Conservation (phyloP, 2,888 invertebrate species). For the Protodeltote pygarga region DNA sequence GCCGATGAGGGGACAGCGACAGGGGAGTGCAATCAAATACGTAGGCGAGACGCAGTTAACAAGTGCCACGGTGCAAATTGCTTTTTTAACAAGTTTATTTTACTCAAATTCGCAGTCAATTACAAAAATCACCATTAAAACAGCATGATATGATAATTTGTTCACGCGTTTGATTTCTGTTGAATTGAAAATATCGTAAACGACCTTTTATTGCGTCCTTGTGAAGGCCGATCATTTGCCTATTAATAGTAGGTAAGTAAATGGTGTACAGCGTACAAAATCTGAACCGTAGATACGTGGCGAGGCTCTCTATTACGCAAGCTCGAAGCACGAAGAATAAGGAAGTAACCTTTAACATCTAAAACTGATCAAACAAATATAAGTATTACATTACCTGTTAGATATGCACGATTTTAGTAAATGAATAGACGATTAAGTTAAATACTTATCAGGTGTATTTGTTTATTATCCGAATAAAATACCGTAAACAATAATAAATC, state of each 20-base stretch:
- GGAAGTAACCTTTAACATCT: slow-evolving; percentile 83
- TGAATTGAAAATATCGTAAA: slow-evolving; percentile 58
- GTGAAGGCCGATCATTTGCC: slow-evolving; percentile 76
- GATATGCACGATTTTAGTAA: slow-evolving; percentile 74
- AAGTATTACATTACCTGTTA: slow-evolving; percentile 73
- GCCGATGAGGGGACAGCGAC: slow-evolving; percentile 37
- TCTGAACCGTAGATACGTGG: slow-evolving; percentile 67
- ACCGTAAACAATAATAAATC: slow-evolving; percentile 52
- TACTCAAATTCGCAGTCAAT: slow-evolving; percentile 49
- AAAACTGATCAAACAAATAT: slow-evolving; percentile 78
- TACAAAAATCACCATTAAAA: slow-evolving; percentile 49
- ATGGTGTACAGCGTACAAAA: slow-evolving; percentile 61
- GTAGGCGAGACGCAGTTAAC: slow-evolving; percentile 55
- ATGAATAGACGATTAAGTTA: slow-evolving; percentile 52
- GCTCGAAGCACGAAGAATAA: slow-evolving; percentile 68
- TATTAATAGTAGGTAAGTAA: slow-evolving; percentile 58
- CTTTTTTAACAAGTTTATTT: slow-evolving; percentile 61
- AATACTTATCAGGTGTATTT: slow-evolving; percentile 47
- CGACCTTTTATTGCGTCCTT: slow-evolving; percentile 72
- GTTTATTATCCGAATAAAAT: slow-evolving; percentile 46
- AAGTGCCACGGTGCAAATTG: slow-evolving; percentile 58
- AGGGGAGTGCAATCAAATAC: slow-evolving; percentile 58
- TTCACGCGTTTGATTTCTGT: slow-evolving; percentile 52
- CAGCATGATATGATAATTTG: slow-evolving; percentile 44
- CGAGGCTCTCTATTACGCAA: slow-evolving; percentile 71